Evolutionary conservation across 2,888 invertebrate genomes (phyloP), one percentile per base, ranked within the genome.

Genomic region (Sialis lutaria): DNA sequence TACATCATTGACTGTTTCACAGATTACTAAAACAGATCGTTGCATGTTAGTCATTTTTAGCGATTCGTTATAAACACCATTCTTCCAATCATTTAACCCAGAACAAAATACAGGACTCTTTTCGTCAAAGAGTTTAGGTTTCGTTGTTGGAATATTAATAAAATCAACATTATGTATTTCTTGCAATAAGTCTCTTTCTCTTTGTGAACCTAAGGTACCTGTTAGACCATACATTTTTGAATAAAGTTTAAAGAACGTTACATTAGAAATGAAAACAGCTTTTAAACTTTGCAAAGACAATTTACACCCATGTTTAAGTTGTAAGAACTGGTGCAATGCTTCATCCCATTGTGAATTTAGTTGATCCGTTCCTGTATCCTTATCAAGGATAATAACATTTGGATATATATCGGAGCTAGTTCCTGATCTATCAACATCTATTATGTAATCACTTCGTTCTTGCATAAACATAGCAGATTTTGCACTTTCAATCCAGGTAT

Each of bases 271-370:
- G 50, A 60, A 65, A 48, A 60, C 59, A n/a, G 60, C 56, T 45
- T 61, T 63, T 5, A 66, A 51, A 45, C 57, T 59, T 42, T 60
- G 55, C 4, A 55, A 47, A 2, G 57, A 52, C 5, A 64, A 44
- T 37, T 56, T 54, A 12, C 56, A 55, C 4, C 59, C 59, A 50
- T 66, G 63, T 50, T 64, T 65, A 3, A 67, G 53, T 48, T 65
- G 63, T 6, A 66, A 49, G 50, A 64, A 64, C 51, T 65, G 65
- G 48, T 64, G 63, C 12, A 67, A 51, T 1, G 56, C 66, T 47
- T 61, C 56, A 30, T 56, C 58, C 64, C 64, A 65, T 42, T 63
- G 59, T 3, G 60, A 58, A 30, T 57, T 59, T 7, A 50, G 50
- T 48, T 57, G 55, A 47, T 62, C 62, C 0, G 60, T 58, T 6